A percentile compares a stretch with the other conserved stretches of the same genome.
Conservation (phyloP, 1,140 invertebrate species). For the Triops longicaudatus region DNA sequence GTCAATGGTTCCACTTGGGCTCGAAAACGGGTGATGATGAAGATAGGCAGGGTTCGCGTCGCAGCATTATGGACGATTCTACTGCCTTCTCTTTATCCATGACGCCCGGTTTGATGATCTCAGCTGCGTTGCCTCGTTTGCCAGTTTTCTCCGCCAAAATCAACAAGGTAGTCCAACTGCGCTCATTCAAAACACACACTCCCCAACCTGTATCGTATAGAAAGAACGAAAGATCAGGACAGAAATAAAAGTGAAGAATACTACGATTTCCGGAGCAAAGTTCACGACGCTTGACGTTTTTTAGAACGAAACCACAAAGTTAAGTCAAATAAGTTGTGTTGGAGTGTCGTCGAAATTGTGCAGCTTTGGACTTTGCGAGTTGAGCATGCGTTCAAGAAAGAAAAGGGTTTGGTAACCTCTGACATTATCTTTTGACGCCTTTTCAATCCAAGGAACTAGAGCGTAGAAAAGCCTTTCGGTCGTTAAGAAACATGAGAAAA, state of each 20-base stretch:
- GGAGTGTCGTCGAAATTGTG: no score
- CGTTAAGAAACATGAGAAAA: no score
- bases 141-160: constrained; percentile 5
- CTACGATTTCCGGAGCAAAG: neutral
- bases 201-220: neutral
- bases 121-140: neutral
- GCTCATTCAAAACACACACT: neutral
- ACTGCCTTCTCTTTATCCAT: constrained; percentile 6
- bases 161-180: constrained; percentile 8
- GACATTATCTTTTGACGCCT: no score
- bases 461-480: no score
- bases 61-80: neutral
- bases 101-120: constrained; percentile 3
- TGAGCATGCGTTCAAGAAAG: no score
- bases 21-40: neutral
- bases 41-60: no score
- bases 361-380: no score
- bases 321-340: no score
- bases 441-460: no score
- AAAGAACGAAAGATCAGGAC: neutral
- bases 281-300: no score
- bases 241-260: neutral
- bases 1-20: neutral
- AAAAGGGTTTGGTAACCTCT: no score
- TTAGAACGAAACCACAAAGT: no score